Conservation (phyloP, 2,888 invertebrate genomes). For the Allophyes oxyacanthae region DNA sequence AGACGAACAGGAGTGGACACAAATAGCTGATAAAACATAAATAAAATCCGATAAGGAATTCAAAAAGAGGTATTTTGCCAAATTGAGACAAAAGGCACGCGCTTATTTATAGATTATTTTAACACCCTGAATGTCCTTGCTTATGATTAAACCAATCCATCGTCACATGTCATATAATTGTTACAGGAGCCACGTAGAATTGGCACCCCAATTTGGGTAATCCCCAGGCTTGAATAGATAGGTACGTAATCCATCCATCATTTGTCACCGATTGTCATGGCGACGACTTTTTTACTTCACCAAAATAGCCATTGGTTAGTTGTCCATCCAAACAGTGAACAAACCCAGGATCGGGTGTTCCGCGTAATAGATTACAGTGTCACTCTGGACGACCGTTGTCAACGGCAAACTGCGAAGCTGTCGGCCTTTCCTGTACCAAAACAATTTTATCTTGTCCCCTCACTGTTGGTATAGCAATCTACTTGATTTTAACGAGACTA, state of each 20-base stretch:
- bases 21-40: too few relatives aligned
- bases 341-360: slow-evolving; percentile 52
- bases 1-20: too few relatives aligned
- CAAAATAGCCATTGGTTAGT: slow-evolving; percentile 52
- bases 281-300: slow-evolving; percentile 52
- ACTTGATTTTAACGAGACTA: slow-evolving; percentile 60
- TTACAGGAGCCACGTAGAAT: slow-evolving; percentile 28
- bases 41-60: too few relatives aligned
- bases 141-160: neutral
- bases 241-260: slow-evolving; percentile 41
- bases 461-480: slow-evolving; percentile 58
- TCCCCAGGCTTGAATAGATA: slow-evolving; percentile 27
- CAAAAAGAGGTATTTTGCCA: too few relatives aligned
- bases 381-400: slow-evolving; percentile 76
- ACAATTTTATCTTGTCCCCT: slow-evolving; percentile 60
- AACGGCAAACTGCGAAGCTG: slow-evolving; percentile 71
- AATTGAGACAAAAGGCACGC: too few relatives aligned
- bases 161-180: slow-evolving; percentile 34
- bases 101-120: too few relatives aligned
- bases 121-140: too few relatives aligned
- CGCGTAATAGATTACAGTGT: slow-evolving; percentile 78
- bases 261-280: slow-evolving; percentile 41
- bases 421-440: slow-evolving; percentile 61
- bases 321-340: slow-evolving; percentile 49
- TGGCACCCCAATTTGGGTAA: too few relatives aligned